A percentile compares a stretch with the other conserved stretches of the same genome.
Evolutionary conservation across 2,888 invertebrate species (phyloP).

Genomic region (Lordiphosa andalusiaca): DNA sequence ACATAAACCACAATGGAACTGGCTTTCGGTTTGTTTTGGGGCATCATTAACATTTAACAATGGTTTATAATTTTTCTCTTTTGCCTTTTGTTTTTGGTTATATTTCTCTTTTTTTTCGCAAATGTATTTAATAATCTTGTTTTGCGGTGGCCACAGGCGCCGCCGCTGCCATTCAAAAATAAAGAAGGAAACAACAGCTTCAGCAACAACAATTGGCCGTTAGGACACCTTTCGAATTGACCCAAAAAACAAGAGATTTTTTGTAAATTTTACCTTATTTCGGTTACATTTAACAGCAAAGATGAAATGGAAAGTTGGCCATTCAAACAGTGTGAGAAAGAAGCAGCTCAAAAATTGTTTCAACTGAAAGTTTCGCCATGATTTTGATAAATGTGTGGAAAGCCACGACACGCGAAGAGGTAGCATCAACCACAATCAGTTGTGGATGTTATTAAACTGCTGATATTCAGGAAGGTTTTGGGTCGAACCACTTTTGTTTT

Average conservation of each 20-base stretch:
- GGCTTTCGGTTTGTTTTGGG: conserved; percentile 14
- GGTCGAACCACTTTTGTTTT: no score
- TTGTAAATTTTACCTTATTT: no score
- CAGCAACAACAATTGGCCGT: conserved; percentile 15
- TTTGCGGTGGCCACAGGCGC: conserved; percentile 17
- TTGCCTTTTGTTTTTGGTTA: conserved; percentile 9
- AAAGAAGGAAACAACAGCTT: conserved; percentile 12
- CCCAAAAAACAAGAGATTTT: conserved; percentile 1
- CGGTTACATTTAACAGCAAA: no score
- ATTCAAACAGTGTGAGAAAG: no score
- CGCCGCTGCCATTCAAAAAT: conserved; percentile 4
- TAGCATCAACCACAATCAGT: no score
- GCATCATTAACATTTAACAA: conserved; percentile 21
- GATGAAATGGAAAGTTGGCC: no score
- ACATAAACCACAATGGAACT: conserved; percentile 13
- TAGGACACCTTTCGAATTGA: conserved; percentile 21
- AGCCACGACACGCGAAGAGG: no score
- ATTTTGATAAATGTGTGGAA: conserved; percentile 9
- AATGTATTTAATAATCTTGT: no score
- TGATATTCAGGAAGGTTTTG: no score
- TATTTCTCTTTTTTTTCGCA: conserved; percentile 2
- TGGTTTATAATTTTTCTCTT: conserved; percentile 18
- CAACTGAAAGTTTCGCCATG: conserved; percentile 15
- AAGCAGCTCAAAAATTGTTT: conserved; percentile 4
- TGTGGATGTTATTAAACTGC: no score